phyloP scores from a whole-genome alignment of 2,113 vertebrate species.

The Sprattus sprattus region DNA sequence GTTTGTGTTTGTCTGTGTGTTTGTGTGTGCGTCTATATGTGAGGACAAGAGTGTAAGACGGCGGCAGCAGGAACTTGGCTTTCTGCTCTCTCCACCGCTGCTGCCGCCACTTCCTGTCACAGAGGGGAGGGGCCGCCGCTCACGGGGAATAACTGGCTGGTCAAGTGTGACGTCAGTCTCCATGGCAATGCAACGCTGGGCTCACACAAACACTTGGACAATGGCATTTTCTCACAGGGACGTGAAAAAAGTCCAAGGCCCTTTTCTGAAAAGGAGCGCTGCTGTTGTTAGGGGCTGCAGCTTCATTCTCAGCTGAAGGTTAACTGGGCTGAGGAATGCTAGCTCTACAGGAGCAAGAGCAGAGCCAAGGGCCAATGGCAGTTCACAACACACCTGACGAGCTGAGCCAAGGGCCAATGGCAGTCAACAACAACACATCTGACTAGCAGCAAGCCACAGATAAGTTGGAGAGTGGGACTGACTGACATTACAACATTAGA shows the following conservation, averaged over 20 bases:
- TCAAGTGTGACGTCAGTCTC: conserved; percentile 24
- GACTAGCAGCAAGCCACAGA: background rate
- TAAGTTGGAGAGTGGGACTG: background rate
- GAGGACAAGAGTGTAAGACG: background rate
- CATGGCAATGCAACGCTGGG: conserved; percentile 20
- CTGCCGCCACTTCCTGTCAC: conserved; percentile 22
- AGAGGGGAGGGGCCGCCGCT: conserved; percentile 19
- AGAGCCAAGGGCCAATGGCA: background rate
- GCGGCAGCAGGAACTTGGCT: conserved; percentile 21
- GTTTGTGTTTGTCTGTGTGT: too few species aligned
- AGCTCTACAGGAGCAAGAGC: background rate
- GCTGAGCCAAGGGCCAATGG: background rate
- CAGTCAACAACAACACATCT: background rate
- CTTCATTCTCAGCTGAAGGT: background rate
- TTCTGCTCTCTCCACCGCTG: background rate
- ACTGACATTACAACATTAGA: background rate
- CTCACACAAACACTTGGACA: conserved; percentile 9
- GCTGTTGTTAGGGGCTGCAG: background rate
- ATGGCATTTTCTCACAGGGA: background rate
- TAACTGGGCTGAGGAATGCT: background rate
- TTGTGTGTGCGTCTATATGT: background rate
- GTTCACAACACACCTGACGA: background rate
- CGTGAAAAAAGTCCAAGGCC: conserved; percentile 11
- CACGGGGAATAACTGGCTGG: background rate
- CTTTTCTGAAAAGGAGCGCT: background rate